A percentile compares a stretch with the other conserved stretches of the same genome.
These are phyloP conservation scores for Petaurus breviceps DNA, from an alignment of 2,113 vertebrate genomes.

Conservation along the genomic window DNA sequence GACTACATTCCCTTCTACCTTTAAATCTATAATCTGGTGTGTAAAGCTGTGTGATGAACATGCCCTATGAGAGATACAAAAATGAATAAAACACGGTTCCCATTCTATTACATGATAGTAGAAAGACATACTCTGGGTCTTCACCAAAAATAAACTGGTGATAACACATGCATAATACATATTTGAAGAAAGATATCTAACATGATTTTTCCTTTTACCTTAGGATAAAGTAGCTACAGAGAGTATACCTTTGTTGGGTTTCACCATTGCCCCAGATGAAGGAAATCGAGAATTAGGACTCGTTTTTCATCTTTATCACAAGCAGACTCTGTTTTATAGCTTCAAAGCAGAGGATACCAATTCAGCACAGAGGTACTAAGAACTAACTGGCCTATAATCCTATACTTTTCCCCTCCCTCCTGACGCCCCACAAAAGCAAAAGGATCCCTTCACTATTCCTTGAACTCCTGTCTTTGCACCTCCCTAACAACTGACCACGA, in stretches of 20 bases:
- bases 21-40: neutral
- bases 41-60: neutral
- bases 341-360: slow-evolving; percentile 92
- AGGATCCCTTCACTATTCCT: neutral
- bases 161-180: too few species aligned
- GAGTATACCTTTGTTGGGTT: slow-evolving; percentile 95
- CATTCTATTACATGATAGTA: neutral
- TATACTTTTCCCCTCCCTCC: neutral
- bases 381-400: neutral
- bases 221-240: slow-evolving; percentile 96
- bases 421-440: neutral
- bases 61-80: neutral
- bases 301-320: slow-evolving; percentile 97
- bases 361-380: slow-evolving; percentile 91
- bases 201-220: slow-evolving; percentile 59
- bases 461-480: neutral
- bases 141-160: neutral
- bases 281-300: slow-evolving; percentile 83
- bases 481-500: neutral
- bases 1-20: neutral
- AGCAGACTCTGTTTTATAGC: slow-evolving; percentile 95
- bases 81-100: neutral
- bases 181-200: slow-evolving; percentile 34
- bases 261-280: slow-evolving; percentile 91
- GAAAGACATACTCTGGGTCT: neutral